Conservation (phyloP, 2,888 invertebrate species). For the Catonia carolina region DNA sequence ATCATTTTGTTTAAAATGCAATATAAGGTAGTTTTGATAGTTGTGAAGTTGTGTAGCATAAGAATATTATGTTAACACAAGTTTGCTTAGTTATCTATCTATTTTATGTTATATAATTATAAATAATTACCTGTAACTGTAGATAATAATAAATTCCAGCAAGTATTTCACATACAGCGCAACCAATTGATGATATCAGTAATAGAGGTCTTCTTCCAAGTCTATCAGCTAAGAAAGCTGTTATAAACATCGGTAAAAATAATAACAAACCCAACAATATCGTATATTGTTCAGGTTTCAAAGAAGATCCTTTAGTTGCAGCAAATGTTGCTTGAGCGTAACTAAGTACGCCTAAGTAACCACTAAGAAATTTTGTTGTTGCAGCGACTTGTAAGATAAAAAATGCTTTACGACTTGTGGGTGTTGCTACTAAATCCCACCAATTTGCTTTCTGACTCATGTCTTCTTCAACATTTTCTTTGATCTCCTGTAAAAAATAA, state of each 20-base stretch:
- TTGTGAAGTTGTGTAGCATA: too few species aligned
- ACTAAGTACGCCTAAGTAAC: slow-evolving; percentile 29
- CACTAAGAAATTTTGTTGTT: slow-evolving; percentile 25
- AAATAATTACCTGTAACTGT: slow-evolving; percentile 19
- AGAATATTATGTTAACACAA: too few species aligned
- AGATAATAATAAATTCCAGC: slow-evolving; percentile 28
- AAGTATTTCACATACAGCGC: slow-evolving; percentile 22
- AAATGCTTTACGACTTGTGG: slow-evolving; percentile 10
- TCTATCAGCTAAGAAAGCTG: slow-evolving; percentile 22
- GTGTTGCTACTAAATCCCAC: slow-evolving; percentile 17
- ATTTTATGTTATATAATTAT: too few species aligned
- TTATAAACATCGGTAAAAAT: slow-evolving; percentile 7
- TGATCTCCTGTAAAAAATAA: too few species aligned
- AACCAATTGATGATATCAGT: slow-evolving; percentile 26
- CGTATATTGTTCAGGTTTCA: slow-evolving; percentile 26
- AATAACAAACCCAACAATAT: slow-evolving; percentile 20
- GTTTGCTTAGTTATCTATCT: too few species aligned
- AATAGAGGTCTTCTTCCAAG: slow-evolving; percentile 27
- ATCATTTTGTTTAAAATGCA: too few species aligned
- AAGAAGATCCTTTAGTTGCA: slow-evolving; percentile 17
- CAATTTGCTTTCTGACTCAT: slow-evolving; percentile 14
- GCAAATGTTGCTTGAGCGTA: slow-evolving; percentile 30
- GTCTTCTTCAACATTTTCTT: slow-evolving; percentile 10
- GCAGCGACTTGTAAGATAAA: slow-evolving; percentile 22
- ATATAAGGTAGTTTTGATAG: too few species aligned